Evolutionary conservation across 2,888 invertebrate genomes (phyloP).

Genomic region (Sturmia bella): DNA sequence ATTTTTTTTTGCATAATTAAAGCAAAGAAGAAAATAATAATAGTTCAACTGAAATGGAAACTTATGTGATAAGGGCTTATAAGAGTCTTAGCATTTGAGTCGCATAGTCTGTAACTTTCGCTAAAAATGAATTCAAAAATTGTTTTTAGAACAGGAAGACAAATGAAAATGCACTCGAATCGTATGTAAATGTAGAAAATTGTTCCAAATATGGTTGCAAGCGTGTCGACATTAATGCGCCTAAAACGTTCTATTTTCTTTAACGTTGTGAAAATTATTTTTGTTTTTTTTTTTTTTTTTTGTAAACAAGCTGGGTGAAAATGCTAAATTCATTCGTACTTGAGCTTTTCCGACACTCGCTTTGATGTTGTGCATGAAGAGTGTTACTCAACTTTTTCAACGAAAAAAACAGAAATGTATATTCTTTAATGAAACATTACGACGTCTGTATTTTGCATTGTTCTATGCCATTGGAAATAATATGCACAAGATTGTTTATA

Average conservation of each 20-base stretch:
- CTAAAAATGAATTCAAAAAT: constrained; percentile 8
- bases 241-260: constrained; percentile 35
- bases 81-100: constrained; percentile 7
- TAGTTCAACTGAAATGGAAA: constrained; percentile 36
- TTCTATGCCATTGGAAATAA: constrained; percentile 45
- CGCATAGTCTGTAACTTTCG: constrained; percentile 20
- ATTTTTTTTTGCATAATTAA: background rate
- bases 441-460: constrained; percentile 1
- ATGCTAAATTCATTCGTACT: constrained; percentile 17
- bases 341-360: constrained; percentile 46
- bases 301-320: constrained; percentile 17
- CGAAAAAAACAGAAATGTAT: constrained; percentile 25
- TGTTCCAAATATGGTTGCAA: background rate
- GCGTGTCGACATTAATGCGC: background rate
- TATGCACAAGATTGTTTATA: constrained; percentile 19
- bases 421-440: constrained; percentile 15
- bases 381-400: constrained; percentile 52
- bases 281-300: no score
- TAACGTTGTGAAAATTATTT: constrained; percentile 16
- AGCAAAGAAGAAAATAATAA: background rate
- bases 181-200: constrained; percentile 27
- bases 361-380: constrained; percentile 63
- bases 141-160: constrained; percentile 26
- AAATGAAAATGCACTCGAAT: constrained; percentile 20
- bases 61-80: constrained; percentile 2